phyloP scores from a whole-genome alignment of 2,888 invertebrate genomes.

The Mellilla xanthometata region DNA sequence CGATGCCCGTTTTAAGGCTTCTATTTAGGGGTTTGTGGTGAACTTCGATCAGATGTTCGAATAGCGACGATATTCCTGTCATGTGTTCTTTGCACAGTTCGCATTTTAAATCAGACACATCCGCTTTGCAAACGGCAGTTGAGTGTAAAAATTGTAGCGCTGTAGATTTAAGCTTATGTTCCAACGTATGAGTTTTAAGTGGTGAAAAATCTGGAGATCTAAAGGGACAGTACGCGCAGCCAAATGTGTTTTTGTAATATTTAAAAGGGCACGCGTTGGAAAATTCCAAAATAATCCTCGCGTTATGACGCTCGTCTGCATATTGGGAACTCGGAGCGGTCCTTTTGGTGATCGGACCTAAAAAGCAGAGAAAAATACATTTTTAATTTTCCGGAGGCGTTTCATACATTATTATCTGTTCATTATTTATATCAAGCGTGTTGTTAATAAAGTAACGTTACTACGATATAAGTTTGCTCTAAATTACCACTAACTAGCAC shows the following conservation, averaged over 20 bases:
- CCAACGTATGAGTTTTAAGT: background rate
- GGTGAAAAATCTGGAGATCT: slow-evolving; percentile 8
- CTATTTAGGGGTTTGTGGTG: slow-evolving; percentile 54
- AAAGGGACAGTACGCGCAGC: slow-evolving; percentile 7
- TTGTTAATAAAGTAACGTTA: too few species aligned
- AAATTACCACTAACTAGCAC: too few species aligned
- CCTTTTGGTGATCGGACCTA: slow-evolving; percentile 7
- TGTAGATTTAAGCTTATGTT: background rate
- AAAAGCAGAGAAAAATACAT: slow-evolving; percentile 12
- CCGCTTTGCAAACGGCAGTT: slow-evolving; percentile 46
- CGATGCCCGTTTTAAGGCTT: slow-evolving; percentile 33
- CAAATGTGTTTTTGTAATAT: slow-evolving; percentile 1
- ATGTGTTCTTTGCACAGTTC: slow-evolving; percentile 47
- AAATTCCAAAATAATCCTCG: slow-evolving; percentile 6
- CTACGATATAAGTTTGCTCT: too few species aligned
- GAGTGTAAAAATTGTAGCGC: background rate
- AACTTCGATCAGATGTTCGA: slow-evolving; percentile 47
- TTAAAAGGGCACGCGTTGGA: slow-evolving; percentile 12
- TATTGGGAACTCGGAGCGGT: background rate
- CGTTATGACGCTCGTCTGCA: slow-evolving; percentile 9
- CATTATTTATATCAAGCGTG: too few species aligned
- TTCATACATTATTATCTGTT: too few species aligned
- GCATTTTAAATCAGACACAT: slow-evolving; percentile 55
- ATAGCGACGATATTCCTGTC: slow-evolving; percentile 45
- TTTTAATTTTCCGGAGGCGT: background rate